phyloP scores from a whole-genome alignment of 2,797 vertebrate species.

The Pantherophis vulpinus region DNA sequence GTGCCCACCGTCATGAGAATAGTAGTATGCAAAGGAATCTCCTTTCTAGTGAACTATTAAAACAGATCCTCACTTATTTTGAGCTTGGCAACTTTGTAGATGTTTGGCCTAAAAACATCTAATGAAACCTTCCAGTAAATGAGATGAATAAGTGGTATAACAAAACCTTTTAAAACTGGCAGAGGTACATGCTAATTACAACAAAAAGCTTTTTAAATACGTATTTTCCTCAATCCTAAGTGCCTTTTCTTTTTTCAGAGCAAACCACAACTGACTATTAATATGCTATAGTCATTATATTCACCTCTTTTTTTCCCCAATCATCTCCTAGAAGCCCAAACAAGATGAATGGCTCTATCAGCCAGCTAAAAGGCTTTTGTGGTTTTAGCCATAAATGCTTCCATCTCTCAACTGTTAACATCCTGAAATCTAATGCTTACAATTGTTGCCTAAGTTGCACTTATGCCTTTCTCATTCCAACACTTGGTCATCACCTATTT shows the following conservation, averaged over 20 bases:
- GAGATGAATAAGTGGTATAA: slow-evolving; percentile 10
- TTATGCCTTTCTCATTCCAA: slow-evolving; percentile 17
- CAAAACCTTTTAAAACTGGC: background rate
- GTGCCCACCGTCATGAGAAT: too few relatives aligned
- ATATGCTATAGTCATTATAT: slow-evolving; percentile 12
- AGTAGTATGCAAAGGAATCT: background rate
- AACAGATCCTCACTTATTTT: background rate
- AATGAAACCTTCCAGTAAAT: slow-evolving; percentile 21
- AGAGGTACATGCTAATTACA: slow-evolving; percentile 17
- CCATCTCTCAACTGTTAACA: slow-evolving; percentile 21
- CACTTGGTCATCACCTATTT: slow-evolving; percentile 8
- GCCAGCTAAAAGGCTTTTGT: slow-evolving; percentile 33
- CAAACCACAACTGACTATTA: slow-evolving; percentile 24
- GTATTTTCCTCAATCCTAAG: slow-evolving; percentile 1
- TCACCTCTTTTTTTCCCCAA: background rate
- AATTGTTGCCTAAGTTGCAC: slow-evolving; percentile 20
- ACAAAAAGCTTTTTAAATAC: slow-evolving; percentile 24
- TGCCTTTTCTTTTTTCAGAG: slow-evolving; percentile 24
- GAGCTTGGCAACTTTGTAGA: background rate
- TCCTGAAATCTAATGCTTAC: slow-evolving; percentile 21
- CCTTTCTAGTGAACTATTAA: background rate
- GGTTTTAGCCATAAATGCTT: slow-evolving; percentile 28
- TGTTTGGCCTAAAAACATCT: background rate
- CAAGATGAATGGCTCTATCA: slow-evolving; percentile 23
- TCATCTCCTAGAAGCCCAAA: slow-evolving; percentile 11